Base-by-base conservation (phyloP, 53 echinoderm and acorn worm genomes). In the Holothuria scabra region DNA sequence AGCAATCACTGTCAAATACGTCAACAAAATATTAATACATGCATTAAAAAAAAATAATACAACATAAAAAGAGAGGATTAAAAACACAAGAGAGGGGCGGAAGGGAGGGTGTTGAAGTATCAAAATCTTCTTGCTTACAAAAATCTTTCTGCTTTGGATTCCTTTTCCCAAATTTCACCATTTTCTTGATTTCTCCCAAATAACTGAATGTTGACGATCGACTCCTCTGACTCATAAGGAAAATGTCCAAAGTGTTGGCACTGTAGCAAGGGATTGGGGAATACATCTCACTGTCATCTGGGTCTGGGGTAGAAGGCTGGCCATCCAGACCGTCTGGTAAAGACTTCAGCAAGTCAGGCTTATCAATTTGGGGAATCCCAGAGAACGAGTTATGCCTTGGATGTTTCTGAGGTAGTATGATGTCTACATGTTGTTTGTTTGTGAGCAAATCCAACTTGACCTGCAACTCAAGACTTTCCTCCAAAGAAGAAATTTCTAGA, bases 131-230 rank as follows among this genome's bases (percentile, higher is more conserved):
- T 78, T 67, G 55, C 91, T 90, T 86, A 90, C 91, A 84, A 30
- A 86, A 79, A 22, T 86, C 86, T 67, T 90, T 90, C 72, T 87
- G 52, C 31, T 84, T 86, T 33, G 79, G 79, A 81, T 85, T 90
- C 84, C 78, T 78, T 33, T 84, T 78, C 28, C 80, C 79, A 56
- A 55, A 79, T 23, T 86, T 34, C 76, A 89, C 80, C 69, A 78
- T 84, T 79, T 84, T 86, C 83, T 87, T 90, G 84, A 90, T 76
- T 64, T 90, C 91, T 24, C 86, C 79, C 41, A 90, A 86, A 70
- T 90, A 90, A 84, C 86, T 86, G 67, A 84, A 86, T 76, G 83
- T 90, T 68, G 78, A 84, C 20, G 80, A 84, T 13, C 71, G 85
- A 0, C 89, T 67, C 19, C 48, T 67, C 8, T 89, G 84, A 25